A percentile compares a stretch with the other conserved stretches of the same genome.
These are phyloP conservation scores for Nesoenas mayeri DNA, from an alignment of 2,113 vertebrate species.

Conservation along the genomic window DNA sequence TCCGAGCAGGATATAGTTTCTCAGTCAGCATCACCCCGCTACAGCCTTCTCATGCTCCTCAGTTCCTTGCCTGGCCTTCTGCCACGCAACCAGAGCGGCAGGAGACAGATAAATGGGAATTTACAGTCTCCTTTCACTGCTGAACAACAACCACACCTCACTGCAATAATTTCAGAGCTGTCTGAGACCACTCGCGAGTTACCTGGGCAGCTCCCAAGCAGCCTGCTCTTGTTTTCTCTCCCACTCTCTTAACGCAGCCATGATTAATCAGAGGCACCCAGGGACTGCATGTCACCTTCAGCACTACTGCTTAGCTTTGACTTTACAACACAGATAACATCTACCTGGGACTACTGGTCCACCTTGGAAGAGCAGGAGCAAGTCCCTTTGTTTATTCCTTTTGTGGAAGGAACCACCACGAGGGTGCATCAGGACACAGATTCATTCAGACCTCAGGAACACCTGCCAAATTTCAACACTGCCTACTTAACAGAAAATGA, in stretches of 20 bases:
- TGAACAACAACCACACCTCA: not conserved
- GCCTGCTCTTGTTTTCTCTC: not conserved
- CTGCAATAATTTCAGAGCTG: not conserved
- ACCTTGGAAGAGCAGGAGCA: not conserved
- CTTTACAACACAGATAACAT: not conserved
- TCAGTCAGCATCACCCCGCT: accelerated
- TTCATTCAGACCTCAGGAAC: not conserved
- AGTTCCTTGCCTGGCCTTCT: not conserved
- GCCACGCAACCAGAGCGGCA: not conserved
- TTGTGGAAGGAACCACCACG: not conserved
- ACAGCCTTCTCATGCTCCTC: accelerated
- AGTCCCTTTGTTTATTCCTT: not conserved
- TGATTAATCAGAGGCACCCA: not conserved
- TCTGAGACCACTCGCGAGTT: not conserved
- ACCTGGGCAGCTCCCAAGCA: not conserved
- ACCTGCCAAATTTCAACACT: not conserved
- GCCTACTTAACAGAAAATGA: not conserved
- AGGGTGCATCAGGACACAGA: not conserved
- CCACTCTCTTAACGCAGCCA: not conserved
- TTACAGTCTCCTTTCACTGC: not conserved
- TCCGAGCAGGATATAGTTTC: not conserved
- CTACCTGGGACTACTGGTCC: not conserved
- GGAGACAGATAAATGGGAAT: not conserved
- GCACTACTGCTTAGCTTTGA: not conserved
- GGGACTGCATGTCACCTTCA: not conserved